phyloP scores from a whole-genome alignment of 2,888 invertebrate species.

The Ryuthela nishihirai region DNA sequence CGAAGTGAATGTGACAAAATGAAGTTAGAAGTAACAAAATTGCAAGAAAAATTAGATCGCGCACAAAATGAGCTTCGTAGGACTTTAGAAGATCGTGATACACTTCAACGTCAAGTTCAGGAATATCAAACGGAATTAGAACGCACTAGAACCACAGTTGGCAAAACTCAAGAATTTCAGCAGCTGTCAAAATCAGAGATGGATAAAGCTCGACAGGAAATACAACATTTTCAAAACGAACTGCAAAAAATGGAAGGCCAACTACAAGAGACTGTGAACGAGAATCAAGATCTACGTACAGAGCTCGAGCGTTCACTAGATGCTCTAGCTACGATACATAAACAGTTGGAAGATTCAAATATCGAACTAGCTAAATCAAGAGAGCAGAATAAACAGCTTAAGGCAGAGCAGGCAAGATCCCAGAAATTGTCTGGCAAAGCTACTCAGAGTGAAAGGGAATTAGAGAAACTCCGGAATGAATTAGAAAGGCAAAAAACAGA shows the following conservation, averaged over 20 bases:
- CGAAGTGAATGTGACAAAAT: slow-evolving; percentile 29
- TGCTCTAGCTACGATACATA: slow-evolving; percentile 40
- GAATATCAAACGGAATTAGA: slow-evolving; percentile 38
- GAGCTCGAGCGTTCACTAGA: slow-evolving; percentile 42
- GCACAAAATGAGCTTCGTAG: slow-evolving; percentile 46
- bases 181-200: slow-evolving; percentile 19
- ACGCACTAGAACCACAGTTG: slow-evolving; percentile 37
- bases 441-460: slow-evolving; percentile 25
- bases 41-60: slow-evolving; percentile 31
- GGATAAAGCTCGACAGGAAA: slow-evolving; percentile 22
- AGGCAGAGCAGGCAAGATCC: slow-evolving; percentile 25
- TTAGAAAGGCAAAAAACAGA: slow-evolving; percentile 30
- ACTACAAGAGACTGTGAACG: slow-evolving; percentile 39
- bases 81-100: slow-evolving; percentile 35
- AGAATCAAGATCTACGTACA: slow-evolving; percentile 41
- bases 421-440: slow-evolving; percentile 32
- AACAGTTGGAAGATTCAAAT: slow-evolving; percentile 39
- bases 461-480: slow-evolving; percentile 21
- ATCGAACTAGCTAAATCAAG: slow-evolving; percentile 34
- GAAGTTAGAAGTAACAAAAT: slow-evolving; percentile 22
- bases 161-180: slow-evolving; percentile 25
- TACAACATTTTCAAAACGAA: slow-evolving; percentile 32
- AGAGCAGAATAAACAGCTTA: slow-evolving; percentile 40
- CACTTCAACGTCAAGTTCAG: slow-evolving; percentile 29
- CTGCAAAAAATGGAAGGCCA: slow-evolving; percentile 40